A percentile compares a stretch with the other conserved stretches of the same genome.
phyloP scores from a whole-genome alignment of 2,888 invertebrate genomes.

The Tetheella fluctuosa region DNA sequence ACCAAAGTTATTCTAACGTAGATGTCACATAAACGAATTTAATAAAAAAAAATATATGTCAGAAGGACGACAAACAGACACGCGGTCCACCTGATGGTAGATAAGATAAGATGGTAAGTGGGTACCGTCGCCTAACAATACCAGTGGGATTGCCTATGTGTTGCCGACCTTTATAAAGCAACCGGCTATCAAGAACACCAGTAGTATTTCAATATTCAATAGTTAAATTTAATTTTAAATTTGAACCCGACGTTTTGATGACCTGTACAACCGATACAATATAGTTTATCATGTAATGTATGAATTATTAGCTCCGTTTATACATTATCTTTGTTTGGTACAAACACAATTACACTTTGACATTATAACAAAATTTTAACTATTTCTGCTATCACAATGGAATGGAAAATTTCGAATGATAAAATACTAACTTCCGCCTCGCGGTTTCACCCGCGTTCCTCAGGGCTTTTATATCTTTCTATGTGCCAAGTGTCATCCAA shows the following conservation, averaged over 20 bases:
- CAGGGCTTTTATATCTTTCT: no score
- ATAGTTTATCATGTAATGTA: not conserved
- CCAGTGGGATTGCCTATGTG: no score
- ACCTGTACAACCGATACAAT: not conserved
- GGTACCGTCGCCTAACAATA: no score
- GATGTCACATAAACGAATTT: not conserved
- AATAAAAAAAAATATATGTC: no score
- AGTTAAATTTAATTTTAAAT: not conserved
- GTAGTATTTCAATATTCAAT: not conserved
- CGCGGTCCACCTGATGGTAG: no score
- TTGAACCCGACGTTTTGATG: slow-evolving; percentile 1
- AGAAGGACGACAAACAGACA: no score
- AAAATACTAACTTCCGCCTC: no score
- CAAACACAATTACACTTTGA: not conserved
- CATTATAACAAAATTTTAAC: not conserved
- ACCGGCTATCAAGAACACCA: no score
- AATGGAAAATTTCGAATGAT: not conserved
- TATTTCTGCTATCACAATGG: not conserved
- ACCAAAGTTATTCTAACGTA: not conserved
- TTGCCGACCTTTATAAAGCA: no score
- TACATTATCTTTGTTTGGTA: not conserved
- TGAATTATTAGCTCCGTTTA: not conserved
- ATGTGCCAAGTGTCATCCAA: no score
- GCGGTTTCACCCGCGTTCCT: no score
- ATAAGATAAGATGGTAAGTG: no score